Conservation (phyloP, 2,797 vertebrate genomes). For the Danio kyathit region DNA sequence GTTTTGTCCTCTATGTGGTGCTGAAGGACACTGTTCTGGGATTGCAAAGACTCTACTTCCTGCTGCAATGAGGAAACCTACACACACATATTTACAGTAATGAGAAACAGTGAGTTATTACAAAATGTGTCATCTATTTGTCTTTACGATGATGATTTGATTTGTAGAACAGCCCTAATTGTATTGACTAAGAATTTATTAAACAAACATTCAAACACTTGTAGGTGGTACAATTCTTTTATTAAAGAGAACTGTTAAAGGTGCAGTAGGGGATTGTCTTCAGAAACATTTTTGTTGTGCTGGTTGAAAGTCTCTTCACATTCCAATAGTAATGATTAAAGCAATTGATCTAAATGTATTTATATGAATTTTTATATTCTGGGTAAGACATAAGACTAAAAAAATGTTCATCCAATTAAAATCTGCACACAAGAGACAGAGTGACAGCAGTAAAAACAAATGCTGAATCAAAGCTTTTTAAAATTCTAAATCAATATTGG, state of each 20-base stretch:
- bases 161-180: background rate
- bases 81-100: constrained; percentile 25
- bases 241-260: background rate
- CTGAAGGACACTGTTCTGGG: constrained; percentile 76
- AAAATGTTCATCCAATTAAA: too few relatives aligned
- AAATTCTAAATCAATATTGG: too few relatives aligned
- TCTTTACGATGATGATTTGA: background rate
- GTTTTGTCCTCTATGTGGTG: constrained; percentile 83
- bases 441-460: too few relatives aligned
- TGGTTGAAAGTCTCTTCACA: too few relatives aligned
- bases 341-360: too few relatives aligned
- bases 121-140: background rate
- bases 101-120: constrained; percentile 16
- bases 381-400: too few relatives aligned
- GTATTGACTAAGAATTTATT: background rate
- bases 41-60: constrained; percentile 76
- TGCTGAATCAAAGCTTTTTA: too few relatives aligned
- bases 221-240: background rate
- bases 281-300: too few relatives aligned
- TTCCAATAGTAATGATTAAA: too few relatives aligned
- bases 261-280: too few relatives aligned
- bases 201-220: background rate
- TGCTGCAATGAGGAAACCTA: constrained; percentile 67
- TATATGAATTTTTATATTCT: too few relatives aligned
- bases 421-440: too few relatives aligned